phyloP scores from a whole-genome alignment of 2,797 vertebrate genomes.

The Astyanax mexicanus region DNA sequence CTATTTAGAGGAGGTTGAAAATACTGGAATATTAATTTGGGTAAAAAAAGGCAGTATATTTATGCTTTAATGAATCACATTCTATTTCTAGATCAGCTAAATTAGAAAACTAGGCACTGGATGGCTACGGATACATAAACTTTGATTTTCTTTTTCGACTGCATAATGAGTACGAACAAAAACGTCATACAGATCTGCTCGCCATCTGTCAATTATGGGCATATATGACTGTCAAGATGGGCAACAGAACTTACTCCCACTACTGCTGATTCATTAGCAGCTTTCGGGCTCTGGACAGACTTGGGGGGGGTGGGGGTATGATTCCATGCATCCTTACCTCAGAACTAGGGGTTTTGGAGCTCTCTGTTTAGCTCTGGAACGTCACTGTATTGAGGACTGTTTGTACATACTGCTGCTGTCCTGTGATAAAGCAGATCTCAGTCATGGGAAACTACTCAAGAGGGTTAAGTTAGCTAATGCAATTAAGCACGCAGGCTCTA shows the following conservation, averaged over 20 bases:
- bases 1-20: not conserved
- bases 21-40: not conserved
- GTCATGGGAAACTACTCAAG: slow-evolving; percentile 47
- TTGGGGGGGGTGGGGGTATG: no score
- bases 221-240: slow-evolving; percentile 33
- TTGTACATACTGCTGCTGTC: slow-evolving; percentile 6
- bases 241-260: slow-evolving; percentile 36
- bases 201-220: slow-evolving; percentile 53
- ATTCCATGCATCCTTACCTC: no score
- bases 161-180: slow-evolving; percentile 44
- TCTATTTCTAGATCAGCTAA: not conserved
- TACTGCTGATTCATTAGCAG: slow-evolving; percentile 44
- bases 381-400: not conserved
- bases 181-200: slow-evolving; percentile 31
- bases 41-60: no score
- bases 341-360: not conserved
- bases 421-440: slow-evolving; percentile 37
- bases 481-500: slow-evolving; percentile 41
- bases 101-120: not conserved
- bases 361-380: slow-evolving; percentile 8
- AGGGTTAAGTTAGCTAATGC: slow-evolving; percentile 47
- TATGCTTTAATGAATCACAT: no score
- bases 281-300: slow-evolving; percentile 2
- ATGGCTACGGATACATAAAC: slow-evolving; percentile 2
- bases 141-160: not conserved